phyloP scores from a whole-genome alignment of 2,888 invertebrate genomes.

The Nymphalis polychloros region DNA sequence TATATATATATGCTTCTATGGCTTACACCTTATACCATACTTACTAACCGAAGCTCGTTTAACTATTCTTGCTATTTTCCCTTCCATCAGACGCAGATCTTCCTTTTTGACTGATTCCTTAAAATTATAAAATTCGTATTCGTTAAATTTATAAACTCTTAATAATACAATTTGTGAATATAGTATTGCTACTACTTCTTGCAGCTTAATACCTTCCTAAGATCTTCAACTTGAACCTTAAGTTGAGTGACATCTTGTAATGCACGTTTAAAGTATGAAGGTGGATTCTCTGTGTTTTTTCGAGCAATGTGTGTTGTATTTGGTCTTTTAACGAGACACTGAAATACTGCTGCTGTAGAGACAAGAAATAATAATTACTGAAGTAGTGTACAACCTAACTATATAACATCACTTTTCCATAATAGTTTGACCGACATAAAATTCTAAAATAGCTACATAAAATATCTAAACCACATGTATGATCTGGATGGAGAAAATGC shows the following conservation, averaged over 20 bases:
- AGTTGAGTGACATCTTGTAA: constrained; percentile 58
- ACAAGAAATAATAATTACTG: background rate
- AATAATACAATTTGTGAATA: background rate
- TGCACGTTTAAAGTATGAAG: constrained; percentile 51
- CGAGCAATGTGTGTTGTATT: constrained; percentile 28
- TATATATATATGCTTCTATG: background rate
- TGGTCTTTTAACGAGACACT: constrained; percentile 48
- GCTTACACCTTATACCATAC: constrained; percentile 4
- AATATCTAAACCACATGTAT: no score
- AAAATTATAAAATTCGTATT: background rate
- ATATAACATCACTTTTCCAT: no score
- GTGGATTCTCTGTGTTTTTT: constrained; percentile 31
- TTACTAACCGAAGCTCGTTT: constrained; percentile 56
- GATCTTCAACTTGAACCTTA: constrained; percentile 55
- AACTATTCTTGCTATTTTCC: constrained; percentile 59
- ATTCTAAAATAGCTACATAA: no score
- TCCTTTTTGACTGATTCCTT: constrained; percentile 62
- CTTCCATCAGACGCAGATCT: constrained; percentile 61
- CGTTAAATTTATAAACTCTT: background rate
- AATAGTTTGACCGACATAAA: no score
- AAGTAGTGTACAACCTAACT: no score
- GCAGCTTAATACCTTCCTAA: constrained; percentile 57
- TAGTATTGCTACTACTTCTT: background rate
- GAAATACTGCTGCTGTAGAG: constrained; percentile 45
- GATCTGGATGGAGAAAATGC: no score